Evolutionary conservation across 92 coral and sea anemone genomes (phyloP), one percentile per base, ranked within the genome.

Genomic region (Porites lobata): DNA sequence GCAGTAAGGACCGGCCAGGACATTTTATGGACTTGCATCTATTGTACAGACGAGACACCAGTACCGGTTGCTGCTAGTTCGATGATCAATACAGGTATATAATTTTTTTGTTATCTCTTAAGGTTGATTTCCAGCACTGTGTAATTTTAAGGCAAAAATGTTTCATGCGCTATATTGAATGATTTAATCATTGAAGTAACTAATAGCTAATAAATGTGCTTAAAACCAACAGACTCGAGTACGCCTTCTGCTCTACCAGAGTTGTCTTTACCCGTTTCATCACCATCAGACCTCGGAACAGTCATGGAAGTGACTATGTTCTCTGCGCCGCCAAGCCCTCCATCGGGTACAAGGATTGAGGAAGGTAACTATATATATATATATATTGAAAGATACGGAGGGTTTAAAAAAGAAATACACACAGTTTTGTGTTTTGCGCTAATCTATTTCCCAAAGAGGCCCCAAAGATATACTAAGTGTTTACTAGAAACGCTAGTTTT

Each of bases 1-100:
- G 83, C 83, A 19, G 83, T 79, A 20, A 79, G 72, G 83, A 61
- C 83, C 50, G 72, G 69, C 72, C 83, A 79, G 83, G 83, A 77
- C 21, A 77, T 53, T 38, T 15, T 65, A 77, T 77, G 81, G 81
- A 77, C 66, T 51, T 50, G 81, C 81, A 61, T 50, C 65, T 54
- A 77, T 54, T 52, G 81, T 17, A 53, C 1, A 1, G 67, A 77
- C 65, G 22, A 77, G 65, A 53, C 29, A 14, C 81, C 81, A 77
- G 81, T 52, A 29, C 81, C 66, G 20, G 32, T 52, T 53, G 81
- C 65, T 77, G 65, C 65, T 8, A 61, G 65, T 61, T 61, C n/a
- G 10, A 61, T 24, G 26, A 24, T 24, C 26, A 24, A 24, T 24
- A 24, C 26, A 24, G 26, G 26, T 24, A 24, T 24, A 61, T 61